Evolutionary conservation across 2,113 vertebrate species (phyloP).

Genomic region (Rhineura floridana): DNA sequence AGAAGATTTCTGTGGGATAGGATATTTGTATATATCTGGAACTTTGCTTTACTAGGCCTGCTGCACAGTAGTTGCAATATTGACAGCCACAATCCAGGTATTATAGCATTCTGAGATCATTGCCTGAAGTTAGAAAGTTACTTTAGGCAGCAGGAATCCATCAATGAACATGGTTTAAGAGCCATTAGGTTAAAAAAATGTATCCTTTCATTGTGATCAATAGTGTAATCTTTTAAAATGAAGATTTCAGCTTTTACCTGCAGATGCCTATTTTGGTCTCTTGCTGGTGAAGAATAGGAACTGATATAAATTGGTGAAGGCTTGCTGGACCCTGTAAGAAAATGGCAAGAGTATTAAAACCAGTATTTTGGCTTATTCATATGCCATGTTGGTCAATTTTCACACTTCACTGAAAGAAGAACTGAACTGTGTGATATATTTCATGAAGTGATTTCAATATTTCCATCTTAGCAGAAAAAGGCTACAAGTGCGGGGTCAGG

Average conservation of each 20-base stretch:
- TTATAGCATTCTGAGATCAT: not conserved
- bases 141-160: fast-evolving
- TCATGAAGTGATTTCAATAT: not conserved
- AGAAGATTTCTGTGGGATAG: not conserved
- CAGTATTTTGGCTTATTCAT: constrained; percentile 10
- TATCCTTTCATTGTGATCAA: not conserved
- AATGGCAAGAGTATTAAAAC: constrained; percentile 61
- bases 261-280: constrained; percentile 90
- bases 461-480: not conserved
- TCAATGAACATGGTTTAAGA: fast-evolving
- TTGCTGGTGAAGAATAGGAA: constrained; percentile 93
- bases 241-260: constrained; percentile 81
- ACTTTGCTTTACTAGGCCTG: not conserved
- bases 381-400: not conserved
- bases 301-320: constrained; percentile 95
- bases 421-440: not conserved
- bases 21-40: not conserved
- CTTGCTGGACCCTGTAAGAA: constrained; percentile 90
- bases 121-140: fast-evolving
- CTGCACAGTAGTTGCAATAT: not conserved
- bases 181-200: not conserved
- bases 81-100: not conserved
- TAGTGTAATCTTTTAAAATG: constrained; percentile 32
- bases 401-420: not conserved
- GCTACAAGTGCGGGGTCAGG: not conserved